phyloP scores from a whole-genome alignment of 2,113 vertebrate species.

The Todiramphus chloris region DNA sequence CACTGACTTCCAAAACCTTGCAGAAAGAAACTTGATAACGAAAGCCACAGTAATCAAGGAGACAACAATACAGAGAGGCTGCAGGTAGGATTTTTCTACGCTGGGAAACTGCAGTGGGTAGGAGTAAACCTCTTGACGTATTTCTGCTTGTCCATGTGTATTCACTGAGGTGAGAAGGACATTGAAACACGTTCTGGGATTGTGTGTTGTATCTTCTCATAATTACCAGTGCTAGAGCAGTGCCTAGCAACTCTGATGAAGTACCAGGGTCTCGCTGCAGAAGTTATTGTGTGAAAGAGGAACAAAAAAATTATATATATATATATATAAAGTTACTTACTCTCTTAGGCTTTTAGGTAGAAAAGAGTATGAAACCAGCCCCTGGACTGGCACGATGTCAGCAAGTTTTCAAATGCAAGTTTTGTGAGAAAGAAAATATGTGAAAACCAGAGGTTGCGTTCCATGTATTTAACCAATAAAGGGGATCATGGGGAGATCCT shows the following conservation, averaged over 20 bases:
- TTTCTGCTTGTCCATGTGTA: background rate
- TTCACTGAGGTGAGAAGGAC: background rate
- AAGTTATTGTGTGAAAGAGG: background rate
- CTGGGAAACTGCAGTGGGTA: background rate
- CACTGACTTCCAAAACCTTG: background rate
- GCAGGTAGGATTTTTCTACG: background rate
- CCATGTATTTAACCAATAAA: background rate
- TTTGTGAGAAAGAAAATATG: background rate
- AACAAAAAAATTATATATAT: background rate
- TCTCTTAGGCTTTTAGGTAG: background rate
- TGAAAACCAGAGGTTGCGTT: background rate
- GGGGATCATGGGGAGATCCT: background rate
- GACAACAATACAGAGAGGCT: background rate
- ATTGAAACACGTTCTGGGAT: background rate
- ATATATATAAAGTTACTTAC: background rate
- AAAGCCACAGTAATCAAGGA: background rate
- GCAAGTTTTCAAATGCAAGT: background rate
- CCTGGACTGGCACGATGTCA: background rate
- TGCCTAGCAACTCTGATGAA: constrained; percentile 14
- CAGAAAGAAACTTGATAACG: background rate
- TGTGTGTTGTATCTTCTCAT: background rate
- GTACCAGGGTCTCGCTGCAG: background rate
- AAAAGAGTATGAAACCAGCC: background rate
- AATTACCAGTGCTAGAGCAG: background rate
- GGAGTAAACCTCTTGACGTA: background rate